These are phyloP conservation scores for Drosophila ohnishii DNA, from an alignment of 1,140 invertebrate species.

Conservation along the genomic window DNA sequence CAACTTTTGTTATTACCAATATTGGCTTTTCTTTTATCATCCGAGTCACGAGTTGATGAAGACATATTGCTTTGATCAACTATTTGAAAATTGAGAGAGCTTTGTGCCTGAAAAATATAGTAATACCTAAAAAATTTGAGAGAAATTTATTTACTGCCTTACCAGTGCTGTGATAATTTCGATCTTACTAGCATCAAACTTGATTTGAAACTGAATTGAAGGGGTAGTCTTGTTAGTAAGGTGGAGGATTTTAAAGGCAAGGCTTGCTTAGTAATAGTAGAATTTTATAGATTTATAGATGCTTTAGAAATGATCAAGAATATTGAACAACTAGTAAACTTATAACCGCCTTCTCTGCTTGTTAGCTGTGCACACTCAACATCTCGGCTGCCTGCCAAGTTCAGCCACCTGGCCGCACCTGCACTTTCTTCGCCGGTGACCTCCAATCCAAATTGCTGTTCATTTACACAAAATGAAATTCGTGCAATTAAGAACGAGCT, in stretches of 20 bases:
- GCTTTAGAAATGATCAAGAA: not conserved
- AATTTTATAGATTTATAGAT: not conserved
- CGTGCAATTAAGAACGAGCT: conserved; percentile 73
- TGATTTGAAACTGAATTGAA: not conserved
- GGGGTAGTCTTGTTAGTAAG: accelerated
- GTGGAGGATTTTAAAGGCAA: not conserved
- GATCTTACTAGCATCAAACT: not conserved
- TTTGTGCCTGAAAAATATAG: not conserved
- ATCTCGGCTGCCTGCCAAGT: not conserved
- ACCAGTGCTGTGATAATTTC: not conserved
- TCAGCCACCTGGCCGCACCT: conserved; percentile 19
- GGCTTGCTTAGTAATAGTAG: not conserved
- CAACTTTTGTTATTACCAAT: not conserved
- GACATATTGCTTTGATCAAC: not conserved
- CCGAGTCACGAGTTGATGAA: not conserved
- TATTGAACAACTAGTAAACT: not conserved
- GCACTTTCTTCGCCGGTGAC: conserved; percentile 54
- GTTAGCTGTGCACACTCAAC: conserved; percentile 6
- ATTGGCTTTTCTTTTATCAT: not conserved
- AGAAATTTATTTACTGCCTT: not conserved
- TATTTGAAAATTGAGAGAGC: not conserved
- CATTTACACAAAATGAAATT: conserved; percentile 82
- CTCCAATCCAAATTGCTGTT: conserved; percentile 72
- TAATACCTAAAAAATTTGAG: not conserved
- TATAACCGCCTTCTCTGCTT: not conserved